Conservation (phyloP, 2,113 vertebrate genomes). For the Gallinago paraguaiae region DNA sequence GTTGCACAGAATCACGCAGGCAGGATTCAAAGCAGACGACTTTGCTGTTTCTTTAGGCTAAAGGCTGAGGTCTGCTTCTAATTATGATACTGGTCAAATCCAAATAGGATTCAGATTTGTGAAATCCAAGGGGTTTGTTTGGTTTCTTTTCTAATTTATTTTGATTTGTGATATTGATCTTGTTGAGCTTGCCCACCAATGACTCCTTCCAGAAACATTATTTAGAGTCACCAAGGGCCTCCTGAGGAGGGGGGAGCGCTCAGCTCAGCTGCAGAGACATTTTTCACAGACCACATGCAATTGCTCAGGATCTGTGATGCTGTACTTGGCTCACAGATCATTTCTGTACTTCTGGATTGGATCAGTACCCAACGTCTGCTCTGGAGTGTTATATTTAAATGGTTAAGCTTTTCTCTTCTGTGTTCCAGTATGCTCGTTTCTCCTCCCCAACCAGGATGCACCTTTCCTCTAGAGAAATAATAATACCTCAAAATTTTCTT, state of each 20-base stretch:
- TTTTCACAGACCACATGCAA: background rate
- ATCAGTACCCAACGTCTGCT: background rate
- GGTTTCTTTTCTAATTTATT: background rate
- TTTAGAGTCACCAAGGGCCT: background rate
- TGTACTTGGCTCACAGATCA: background rate
- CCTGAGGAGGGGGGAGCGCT: background rate
- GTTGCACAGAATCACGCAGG: background rate
- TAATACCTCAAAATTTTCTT: background rate
- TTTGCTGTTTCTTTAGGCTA: background rate
- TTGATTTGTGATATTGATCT: background rate
- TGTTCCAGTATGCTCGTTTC: background rate
- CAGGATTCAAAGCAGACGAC: background rate
- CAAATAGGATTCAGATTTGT: background rate
- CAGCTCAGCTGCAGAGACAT: background rate
- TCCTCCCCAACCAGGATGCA: accelerated
- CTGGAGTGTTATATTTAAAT: background rate
- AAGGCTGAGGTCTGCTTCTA: background rate
- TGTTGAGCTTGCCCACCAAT: background rate
- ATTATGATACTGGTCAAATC: background rate
- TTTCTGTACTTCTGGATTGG: background rate
- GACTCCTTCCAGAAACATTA: background rate
- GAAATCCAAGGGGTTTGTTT: background rate
- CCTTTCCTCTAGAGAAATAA: background rate
- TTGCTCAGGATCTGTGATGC: background rate
- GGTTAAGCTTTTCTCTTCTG: background rate